Conservation (phyloP, 1,140 invertebrate species). For the Neoseiulus cucumeris region DNA sequence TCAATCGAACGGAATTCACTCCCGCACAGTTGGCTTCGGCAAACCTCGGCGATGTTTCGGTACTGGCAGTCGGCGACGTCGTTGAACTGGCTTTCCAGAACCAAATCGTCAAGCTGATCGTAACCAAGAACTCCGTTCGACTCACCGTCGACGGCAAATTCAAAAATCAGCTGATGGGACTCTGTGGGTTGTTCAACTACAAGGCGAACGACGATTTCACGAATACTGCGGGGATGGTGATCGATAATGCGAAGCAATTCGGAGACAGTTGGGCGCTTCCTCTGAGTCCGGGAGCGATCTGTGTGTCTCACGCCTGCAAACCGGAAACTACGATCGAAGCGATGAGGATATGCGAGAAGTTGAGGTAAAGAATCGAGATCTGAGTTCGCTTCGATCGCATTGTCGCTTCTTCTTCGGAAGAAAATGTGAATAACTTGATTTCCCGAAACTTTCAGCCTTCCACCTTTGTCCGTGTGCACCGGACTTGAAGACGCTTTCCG, state of each 20-base stretch:
- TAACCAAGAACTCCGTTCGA: conserved; percentile 39
- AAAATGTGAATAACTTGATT: too few species aligned
- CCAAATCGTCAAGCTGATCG: conserved; percentile 36
- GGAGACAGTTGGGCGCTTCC: conserved; percentile 43
- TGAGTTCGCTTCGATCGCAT: too few species aligned
- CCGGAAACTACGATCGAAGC: neutral
- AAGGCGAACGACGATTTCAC: conserved; percentile 41
- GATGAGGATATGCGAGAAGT: neutral
- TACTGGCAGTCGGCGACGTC: conserved; percentile 43
- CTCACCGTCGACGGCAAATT: conserved; percentile 33
- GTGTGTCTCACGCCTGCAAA: neutral
- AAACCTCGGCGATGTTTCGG: conserved; percentile 42
- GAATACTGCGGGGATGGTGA: conserved; percentile 40
- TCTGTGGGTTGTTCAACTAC: conserved; percentile 55
- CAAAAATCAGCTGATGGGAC: conserved; percentile 41
- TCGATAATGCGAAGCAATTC: conserved; percentile 43
- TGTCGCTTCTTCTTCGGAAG: too few species aligned
- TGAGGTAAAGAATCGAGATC: too few species aligned
- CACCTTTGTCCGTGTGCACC: neutral
- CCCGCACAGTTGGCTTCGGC: conserved; percentile 24
- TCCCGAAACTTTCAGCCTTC: neutral
- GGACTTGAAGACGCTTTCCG: neutral
- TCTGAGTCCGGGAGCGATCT: neutral
- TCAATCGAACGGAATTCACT: neutral
- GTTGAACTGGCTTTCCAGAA: conserved; percentile 46